phyloP scores from a whole-genome alignment of 2,888 invertebrate species.

The Pegoplata infirma region DNA sequence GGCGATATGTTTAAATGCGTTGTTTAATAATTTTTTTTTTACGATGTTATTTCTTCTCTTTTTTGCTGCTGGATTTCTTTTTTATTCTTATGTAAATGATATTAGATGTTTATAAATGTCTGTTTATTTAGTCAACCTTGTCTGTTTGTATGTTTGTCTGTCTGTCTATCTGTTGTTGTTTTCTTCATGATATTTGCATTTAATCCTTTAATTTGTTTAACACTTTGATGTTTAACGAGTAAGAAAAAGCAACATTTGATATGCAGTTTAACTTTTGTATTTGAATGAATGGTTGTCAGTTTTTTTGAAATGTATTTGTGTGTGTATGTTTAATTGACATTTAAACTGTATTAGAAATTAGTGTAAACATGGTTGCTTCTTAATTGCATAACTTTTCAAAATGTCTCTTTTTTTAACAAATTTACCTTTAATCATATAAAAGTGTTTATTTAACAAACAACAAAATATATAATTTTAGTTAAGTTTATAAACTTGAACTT shows the following conservation, averaged over 20 bases:
- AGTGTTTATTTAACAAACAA: too few relatives aligned
- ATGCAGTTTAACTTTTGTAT: neutral
- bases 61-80: too few relatives aligned
- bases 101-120: neutral
- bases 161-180: constrained; percentile 15
- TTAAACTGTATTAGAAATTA: constrained; percentile 55
- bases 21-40: neutral
- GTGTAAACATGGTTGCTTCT: constrained; percentile 50
- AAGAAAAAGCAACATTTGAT: too few relatives aligned
- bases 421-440: neutral
- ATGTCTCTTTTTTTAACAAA: constrained; percentile 20
- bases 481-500: constrained; percentile 30
- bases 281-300: neutral
- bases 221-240: constrained; percentile 56
- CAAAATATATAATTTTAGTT: too few relatives aligned
- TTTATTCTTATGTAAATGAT: neutral
- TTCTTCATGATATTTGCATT: too few relatives aligned
- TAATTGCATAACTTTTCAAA: constrained; percentile 34
- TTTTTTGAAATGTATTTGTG: constrained; percentile 4
- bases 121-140: neutral
- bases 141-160: neutral
- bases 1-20: neutral
- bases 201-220: constrained; percentile 50
- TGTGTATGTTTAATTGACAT: constrained; percentile 43
- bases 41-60: neutral